A percentile compares a stretch with the other conserved stretches of the same genome.
phyloP scores from a whole-genome alignment of 1,140 invertebrate genomes.

The Branchinecta lindahli region DNA sequence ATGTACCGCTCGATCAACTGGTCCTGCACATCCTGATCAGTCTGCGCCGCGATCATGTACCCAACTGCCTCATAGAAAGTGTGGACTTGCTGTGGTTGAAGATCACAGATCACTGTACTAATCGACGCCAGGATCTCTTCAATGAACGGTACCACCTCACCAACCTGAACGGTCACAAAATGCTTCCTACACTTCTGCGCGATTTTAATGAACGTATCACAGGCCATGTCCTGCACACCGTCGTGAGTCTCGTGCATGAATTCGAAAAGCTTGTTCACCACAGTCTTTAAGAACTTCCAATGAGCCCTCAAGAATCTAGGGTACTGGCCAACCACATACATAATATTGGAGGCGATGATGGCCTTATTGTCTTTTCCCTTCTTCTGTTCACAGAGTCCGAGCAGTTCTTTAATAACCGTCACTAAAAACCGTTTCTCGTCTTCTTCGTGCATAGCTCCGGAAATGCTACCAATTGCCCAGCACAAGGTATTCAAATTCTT shows the following conservation, averaged over 20 bases:
- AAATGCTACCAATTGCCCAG: slow-evolving; percentile 99
- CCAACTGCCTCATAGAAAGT: slow-evolving; percentile 99
- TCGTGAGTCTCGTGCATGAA: slow-evolving; percentile 99
- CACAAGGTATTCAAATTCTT: slow-evolving; percentile 98
- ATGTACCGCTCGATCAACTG: slow-evolving; percentile 94
- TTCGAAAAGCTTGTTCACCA: slow-evolving; percentile 99
- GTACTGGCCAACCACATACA: slow-evolving; percentile 99
- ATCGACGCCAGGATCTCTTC: slow-evolving; percentile 95
- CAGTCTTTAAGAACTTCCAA: slow-evolving; percentile 99
- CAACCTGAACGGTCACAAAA: slow-evolving; percentile 91
- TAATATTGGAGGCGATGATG: slow-evolving; percentile 99
- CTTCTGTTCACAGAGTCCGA: slow-evolving; percentile 97
- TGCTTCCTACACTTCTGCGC: slow-evolving; percentile 96
- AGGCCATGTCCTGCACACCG: slow-evolving; percentile 99
- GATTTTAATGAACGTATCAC: slow-evolving; percentile 99
- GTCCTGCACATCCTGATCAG: slow-evolving; percentile 74
- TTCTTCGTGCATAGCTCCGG: slow-evolving; percentile 96
- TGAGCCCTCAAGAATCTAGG: slow-evolving; percentile 96
- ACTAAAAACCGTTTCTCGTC: slow-evolving; percentile 99
- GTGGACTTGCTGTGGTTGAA: slow-evolving; percentile 96
- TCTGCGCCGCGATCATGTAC: slow-evolving; percentile 94
- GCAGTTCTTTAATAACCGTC: slow-evolving; percentile 95
- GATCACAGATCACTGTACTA: slow-evolving; percentile 94
- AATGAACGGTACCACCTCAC: slow-evolving; percentile 94
- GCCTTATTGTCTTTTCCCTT: slow-evolving; percentile 99